Evolutionary conservation across 2,113 vertebrate genomes (phyloP), one percentile per base, ranked within the genome.

Genomic region (Sebastes schlegelii): DNA sequence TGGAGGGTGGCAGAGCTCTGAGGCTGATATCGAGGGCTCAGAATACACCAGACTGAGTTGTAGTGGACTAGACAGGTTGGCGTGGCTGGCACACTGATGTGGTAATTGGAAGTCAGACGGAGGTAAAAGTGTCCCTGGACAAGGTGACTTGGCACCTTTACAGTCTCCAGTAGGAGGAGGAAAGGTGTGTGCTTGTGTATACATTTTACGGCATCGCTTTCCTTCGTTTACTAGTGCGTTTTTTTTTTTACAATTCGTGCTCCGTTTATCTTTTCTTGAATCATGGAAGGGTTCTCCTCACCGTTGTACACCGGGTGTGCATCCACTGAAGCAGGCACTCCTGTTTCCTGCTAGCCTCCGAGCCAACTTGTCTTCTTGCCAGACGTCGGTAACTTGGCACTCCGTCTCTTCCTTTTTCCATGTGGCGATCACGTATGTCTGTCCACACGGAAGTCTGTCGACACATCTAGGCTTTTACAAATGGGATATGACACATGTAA

Each of bases 391-490:
- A 86, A 90, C 86, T 85, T 91, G 90, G 89, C 85, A 60, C 74
- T 68, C 42, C 6, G 67, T 66, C 80, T 60, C 87, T 89, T 92
- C 91, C 85, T 92, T 91, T 34, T 91, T 88, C 90, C 93, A 91
- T 92, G 92, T 51, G 91, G 89, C 43, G 89, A 89, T 83, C 91
- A 90, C 89, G 89, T 92, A 91, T 92, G 88, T 92, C 84, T 80
- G 16, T 86, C 80, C 80, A 76, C 84, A 72, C 85, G 86, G 73
- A 87, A 90, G 90, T 92, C 89, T 89, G 87, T 87, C 63, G 17
- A 48, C 82, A 69, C 52, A 70, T 74, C 73, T 64, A 71, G 21
- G 75, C 68, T 87, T 90, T 85, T 81, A 72, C 61, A 74, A 75
- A 69, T 49, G 72, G 61, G 55, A 77, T 82, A 45, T 82, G 69